Evolutionary conservation across 2,113 vertebrate genomes (phyloP).

Genomic region (Melanocharis versteri): DNA sequence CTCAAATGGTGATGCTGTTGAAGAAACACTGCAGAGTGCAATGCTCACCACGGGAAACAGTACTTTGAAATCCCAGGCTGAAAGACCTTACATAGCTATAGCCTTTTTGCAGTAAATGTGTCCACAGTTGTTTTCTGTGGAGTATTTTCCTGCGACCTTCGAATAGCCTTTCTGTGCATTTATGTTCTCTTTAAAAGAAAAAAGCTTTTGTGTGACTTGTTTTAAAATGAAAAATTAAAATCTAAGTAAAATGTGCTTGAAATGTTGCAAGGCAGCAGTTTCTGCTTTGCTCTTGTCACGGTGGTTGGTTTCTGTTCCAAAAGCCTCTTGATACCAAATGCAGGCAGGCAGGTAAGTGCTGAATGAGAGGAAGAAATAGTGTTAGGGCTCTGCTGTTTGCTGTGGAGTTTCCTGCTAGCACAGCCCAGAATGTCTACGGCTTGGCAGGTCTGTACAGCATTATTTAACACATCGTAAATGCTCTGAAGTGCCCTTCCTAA

Average conservation of each 20-base stretch:
- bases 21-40: background rate
- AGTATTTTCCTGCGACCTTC: background rate
- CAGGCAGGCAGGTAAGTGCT: background rate
- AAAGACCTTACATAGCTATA: background rate
- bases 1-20: background rate
- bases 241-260: background rate
- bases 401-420: background rate
- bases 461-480: slow-evolving; percentile 20
- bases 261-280: background rate
- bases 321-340: background rate
- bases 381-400: background rate
- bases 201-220: background rate
- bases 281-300: background rate
- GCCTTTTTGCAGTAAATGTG: background rate
- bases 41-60: fast-evolving
- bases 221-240: background rate
- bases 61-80: background rate
- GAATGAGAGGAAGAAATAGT: background rate
- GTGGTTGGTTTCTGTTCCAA: background rate
- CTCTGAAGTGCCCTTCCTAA: background rate
- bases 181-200: background rate
- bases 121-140: background rate
- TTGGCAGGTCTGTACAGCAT: slow-evolving; percentile 12
- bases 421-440: background rate
- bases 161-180: background rate